These are phyloP conservation scores for Sebastes matsubarae DNA, from an alignment of 2,797 vertebrate genomes.

Conservation along the genomic window DNA sequence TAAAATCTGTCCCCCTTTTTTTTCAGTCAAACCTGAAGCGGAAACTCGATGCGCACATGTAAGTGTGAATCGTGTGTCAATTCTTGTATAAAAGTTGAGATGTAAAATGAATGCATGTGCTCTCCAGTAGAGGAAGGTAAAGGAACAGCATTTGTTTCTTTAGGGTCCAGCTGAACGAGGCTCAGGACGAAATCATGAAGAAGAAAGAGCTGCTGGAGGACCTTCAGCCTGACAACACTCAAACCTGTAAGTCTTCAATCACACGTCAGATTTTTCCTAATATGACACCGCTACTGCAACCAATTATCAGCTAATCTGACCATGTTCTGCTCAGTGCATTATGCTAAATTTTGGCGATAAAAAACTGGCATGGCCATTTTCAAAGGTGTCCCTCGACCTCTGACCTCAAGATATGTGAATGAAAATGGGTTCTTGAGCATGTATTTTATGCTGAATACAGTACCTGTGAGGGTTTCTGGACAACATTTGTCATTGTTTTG, in stretches of 20 bases:
- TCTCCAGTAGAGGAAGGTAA: constrained; percentile 17
- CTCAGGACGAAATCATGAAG: constrained; percentile 97
- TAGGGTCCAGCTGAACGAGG: constrained; percentile 96
- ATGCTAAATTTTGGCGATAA: too few relatives aligned
- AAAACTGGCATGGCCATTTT: too few relatives aligned
- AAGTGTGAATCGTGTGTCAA: constrained; percentile 74
- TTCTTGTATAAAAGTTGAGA: not conserved
- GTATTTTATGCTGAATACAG: too few relatives aligned
- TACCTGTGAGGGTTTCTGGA: too few relatives aligned
- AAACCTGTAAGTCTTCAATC: constrained; percentile 82
- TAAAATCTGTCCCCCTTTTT: not conserved
- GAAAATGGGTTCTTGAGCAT: too few relatives aligned
- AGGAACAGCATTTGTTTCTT: not conserved
- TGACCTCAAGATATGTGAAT: too few relatives aligned
- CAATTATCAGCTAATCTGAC: too few relatives aligned
- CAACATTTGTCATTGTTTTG: too few relatives aligned
- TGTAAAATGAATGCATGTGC: not conserved
- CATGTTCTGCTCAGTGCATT: too few relatives aligned
- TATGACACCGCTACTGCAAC: not conserved
- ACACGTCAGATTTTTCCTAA: too few relatives aligned
- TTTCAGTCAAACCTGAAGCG: constrained; percentile 92
- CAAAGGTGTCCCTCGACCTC: too few relatives aligned
- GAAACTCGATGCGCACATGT: constrained; percentile 97
- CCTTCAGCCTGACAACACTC: constrained; percentile 91
- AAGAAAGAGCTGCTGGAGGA: constrained; percentile 96